phyloP scores from a whole-genome alignment of 2,888 invertebrate species.

The Crepidodera aurea region DNA sequence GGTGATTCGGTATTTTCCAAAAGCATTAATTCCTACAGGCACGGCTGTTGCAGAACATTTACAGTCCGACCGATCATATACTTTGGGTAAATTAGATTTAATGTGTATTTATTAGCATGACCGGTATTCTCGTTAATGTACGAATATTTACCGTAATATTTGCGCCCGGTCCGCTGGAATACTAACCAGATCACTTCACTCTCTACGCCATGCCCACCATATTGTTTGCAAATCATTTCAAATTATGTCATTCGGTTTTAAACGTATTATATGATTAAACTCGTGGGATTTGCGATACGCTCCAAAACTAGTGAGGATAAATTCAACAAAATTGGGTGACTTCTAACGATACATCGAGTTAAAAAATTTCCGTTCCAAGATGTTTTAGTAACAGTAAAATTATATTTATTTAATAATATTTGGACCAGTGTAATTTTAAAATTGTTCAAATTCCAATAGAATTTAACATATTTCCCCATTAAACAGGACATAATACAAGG shows the following conservation, averaged over 20 bases:
- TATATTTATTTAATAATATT: too few relatives aligned
- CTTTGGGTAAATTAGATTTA: conserved; percentile 50
- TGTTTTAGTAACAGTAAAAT: too few relatives aligned
- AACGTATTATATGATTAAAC: conserved; percentile 4
- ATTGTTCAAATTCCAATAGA: too few relatives aligned
- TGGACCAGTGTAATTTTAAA: too few relatives aligned
- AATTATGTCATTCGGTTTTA: conserved; percentile 22
- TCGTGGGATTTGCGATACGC: not conserved
- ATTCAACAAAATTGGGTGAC: too few relatives aligned
- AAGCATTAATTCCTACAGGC: conserved; percentile 24
- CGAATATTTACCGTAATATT: conserved; percentile 46
- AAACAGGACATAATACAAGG: too few relatives aligned
- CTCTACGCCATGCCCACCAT: conserved; percentile 7
- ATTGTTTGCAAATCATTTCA: conserved; percentile 22
- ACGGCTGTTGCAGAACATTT: conserved; percentile 33
- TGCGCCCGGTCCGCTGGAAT: conserved; percentile 38
- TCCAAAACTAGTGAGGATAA: not conserved
- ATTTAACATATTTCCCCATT: too few relatives aligned
- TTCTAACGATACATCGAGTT: too few relatives aligned
- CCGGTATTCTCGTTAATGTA: conserved; percentile 45
- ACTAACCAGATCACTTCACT: conserved; percentile 31
- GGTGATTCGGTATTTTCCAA: conserved; percentile 27
- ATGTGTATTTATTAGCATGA: conserved; percentile 47
- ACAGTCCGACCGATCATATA: conserved; percentile 42
- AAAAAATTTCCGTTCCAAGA: too few relatives aligned